phyloP scores from a whole-genome alignment of 2,888 invertebrate genomes.

The Meta bourneti region DNA sequence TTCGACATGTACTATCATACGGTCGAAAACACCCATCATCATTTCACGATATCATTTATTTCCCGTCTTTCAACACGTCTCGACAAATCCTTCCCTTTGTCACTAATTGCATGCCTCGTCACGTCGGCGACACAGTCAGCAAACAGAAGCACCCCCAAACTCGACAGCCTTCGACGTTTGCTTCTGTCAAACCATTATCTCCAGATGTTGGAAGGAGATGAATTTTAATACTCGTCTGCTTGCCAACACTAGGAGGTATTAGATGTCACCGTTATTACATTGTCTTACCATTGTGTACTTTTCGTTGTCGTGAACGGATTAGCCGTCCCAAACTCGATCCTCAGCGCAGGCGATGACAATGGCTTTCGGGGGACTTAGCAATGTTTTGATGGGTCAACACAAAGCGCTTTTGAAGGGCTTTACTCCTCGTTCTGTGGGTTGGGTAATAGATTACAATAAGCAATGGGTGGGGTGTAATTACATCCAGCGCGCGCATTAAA shows the following conservation, averaged over 20 bases:
- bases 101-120: neutral
- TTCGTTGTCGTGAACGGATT: constrained; percentile 7
- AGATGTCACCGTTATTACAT: constrained; percentile 12
- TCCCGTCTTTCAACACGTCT: neutral
- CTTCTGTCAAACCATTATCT: constrained; percentile 15
- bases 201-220: constrained; percentile 5
- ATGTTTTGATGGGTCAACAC: constrained; percentile 13
- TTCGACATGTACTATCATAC: neutral
- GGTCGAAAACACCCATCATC: neutral
- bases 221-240: constrained; percentile 14
- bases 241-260: neutral
- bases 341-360: neutral
- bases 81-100: neutral
- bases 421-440: neutral
- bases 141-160: neutral
- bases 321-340: constrained; percentile 2
- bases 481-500: neutral
- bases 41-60: neutral
- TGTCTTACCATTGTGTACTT: constrained; percentile 6
- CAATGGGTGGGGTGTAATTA: neutral
- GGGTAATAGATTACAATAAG: neutral
- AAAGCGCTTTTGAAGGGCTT: neutral
- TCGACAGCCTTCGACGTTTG: neutral
- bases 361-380: constrained; percentile 1
- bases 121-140: neutral